These are phyloP conservation scores for Callaeas wilsoni DNA, from an alignment of 2,113 vertebrate genomes.

Conservation along the genomic window DNA sequence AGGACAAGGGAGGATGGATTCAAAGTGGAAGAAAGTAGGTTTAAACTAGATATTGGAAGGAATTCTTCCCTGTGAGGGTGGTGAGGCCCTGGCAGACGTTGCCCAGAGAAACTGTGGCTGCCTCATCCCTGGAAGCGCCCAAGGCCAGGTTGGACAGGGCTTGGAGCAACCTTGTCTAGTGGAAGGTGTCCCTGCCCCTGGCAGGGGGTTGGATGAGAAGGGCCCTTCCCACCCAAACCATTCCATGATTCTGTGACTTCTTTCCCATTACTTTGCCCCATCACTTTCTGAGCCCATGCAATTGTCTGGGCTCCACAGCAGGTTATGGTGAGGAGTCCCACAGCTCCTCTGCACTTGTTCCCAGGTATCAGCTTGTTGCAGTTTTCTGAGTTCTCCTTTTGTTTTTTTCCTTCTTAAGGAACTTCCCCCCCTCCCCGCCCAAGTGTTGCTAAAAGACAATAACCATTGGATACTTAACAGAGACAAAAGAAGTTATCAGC, in stretches of 20 bases:
- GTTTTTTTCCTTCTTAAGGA: too few relatives aligned
- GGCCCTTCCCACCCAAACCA: background rate
- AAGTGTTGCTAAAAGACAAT: too few relatives aligned
- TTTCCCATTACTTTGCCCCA: background rate
- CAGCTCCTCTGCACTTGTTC: fast-evolving
- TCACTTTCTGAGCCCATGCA: background rate
- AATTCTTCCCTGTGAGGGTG: background rate
- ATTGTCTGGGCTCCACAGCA: fast-evolving
- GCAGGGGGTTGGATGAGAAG: fast-evolving
- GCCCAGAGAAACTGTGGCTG: background rate
- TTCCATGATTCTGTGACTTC: background rate
- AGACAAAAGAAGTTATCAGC: too few relatives aligned
- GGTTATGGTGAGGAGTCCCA: background rate
- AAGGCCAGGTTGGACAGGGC: fast-evolving
- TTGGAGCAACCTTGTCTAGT: fast-evolving
- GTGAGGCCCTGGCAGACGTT: background rate
- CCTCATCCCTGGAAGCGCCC: background rate
- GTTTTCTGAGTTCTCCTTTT: too few relatives aligned
- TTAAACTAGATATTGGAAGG: background rate
- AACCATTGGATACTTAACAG: too few relatives aligned
- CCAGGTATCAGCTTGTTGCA: background rate
- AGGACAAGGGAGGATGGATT: background rate
- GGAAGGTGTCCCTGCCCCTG: background rate
- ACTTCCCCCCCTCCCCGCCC: too few relatives aligned
- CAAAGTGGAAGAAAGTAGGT: too few relatives aligned